Percentiles rank a stretch among this genome's conserved stretches.
phyloP scores from a whole-genome alignment of 2,113 vertebrate species.

The Cheirogaleus medius region DNA sequence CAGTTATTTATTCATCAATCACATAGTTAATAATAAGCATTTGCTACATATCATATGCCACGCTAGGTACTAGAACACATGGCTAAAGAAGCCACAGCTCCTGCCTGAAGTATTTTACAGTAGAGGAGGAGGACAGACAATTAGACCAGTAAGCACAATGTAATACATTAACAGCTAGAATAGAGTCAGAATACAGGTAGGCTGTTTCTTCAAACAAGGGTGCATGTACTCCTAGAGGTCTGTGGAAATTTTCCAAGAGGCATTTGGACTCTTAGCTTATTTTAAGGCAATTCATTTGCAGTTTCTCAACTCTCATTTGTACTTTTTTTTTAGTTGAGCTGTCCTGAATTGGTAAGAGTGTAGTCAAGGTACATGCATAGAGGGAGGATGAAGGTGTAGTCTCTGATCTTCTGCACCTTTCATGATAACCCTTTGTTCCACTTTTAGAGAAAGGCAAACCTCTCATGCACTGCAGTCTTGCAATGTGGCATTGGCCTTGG shows the following conservation, averaged over 20 bases:
- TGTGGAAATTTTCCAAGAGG: background rate
- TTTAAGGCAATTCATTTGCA: background rate
- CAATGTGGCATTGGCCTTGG: background rate
- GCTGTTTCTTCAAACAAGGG: background rate
- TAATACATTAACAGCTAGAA: background rate
- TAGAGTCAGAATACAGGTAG: background rate
- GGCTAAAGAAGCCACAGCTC: background rate
- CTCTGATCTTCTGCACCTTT: background rate
- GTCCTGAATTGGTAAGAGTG: background rate
- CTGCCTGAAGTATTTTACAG: background rate
- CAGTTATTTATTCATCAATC: background rate
- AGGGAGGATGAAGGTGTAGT: background rate
- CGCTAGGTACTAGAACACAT: background rate
- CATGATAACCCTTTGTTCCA: background rate
- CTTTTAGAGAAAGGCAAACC: background rate
- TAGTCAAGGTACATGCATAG: fast-evolving
- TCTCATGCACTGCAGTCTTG: background rate
- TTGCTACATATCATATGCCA: background rate
- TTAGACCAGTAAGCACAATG: background rate
- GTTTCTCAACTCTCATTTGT: background rate
- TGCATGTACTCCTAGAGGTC: background rate
- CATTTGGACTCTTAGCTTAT: background rate
- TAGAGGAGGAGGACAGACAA: background rate
- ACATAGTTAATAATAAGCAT: background rate
- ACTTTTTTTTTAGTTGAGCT: background rate